Evolutionary conservation across 2,888 invertebrate species (phyloP).

Genomic region (Agrochola circellaris): DNA sequence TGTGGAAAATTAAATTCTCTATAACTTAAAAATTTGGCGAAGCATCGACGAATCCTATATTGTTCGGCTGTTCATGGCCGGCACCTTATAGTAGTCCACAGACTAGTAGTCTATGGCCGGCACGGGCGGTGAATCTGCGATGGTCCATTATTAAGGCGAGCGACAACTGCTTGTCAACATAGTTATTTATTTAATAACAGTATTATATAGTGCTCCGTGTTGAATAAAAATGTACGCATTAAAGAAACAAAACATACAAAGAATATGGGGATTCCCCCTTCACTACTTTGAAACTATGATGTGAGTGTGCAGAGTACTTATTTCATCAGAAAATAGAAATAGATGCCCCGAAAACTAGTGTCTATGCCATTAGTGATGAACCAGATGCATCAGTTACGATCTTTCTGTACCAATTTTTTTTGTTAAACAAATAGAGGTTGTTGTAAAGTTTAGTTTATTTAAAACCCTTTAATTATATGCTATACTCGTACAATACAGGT

Average conservation of each 20-base stretch:
- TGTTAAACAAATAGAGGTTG: background rate
- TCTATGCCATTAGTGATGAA: slow-evolving; percentile 6
- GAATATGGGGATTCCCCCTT: background rate
- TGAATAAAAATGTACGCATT: background rate
- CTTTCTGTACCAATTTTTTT: background rate
- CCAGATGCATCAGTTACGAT: slow-evolving; percentile 1
- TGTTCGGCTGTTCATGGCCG: background rate
- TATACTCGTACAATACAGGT: too few species aligned
- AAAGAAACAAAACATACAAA: background rate
- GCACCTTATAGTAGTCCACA: too few species aligned
- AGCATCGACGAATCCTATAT: background rate
- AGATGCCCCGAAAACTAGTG: background rate
- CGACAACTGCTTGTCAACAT: background rate
- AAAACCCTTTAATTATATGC: too few species aligned
- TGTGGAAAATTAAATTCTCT: too few species aligned
- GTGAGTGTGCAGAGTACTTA: background rate
- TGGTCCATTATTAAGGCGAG: background rate
- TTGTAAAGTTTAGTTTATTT: background rate
- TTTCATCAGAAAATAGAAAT: background rate
- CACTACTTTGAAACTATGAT: background rate
- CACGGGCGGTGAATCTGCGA: background rate
- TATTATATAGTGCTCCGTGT: too few species aligned
- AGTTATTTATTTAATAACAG: background rate
- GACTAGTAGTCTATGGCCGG: too few species aligned
- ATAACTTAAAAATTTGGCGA: background rate